Percentiles rank a stretch among this genome's conserved stretches.
phyloP scores from a whole-genome alignment of 2,888 invertebrate genomes.

The Chrysodeixis includens region DNA sequence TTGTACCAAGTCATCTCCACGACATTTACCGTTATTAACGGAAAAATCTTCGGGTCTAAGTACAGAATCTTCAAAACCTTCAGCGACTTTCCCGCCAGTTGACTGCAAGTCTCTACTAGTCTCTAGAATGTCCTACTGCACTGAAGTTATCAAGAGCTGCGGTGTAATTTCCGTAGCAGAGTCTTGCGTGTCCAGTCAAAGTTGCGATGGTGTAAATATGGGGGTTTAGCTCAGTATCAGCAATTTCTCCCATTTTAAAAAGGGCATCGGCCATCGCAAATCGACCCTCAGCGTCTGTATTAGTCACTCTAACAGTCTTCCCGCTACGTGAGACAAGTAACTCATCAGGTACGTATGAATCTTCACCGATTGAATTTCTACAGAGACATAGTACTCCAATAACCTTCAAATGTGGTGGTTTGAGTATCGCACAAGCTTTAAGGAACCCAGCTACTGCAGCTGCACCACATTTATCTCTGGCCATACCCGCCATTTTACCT shows the following conservation, averaged over 20 bases:
- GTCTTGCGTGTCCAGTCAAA: constrained; percentile 93
- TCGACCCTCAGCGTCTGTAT: constrained; percentile 97
- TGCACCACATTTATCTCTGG: constrained; percentile 96
- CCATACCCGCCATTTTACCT: constrained; percentile 95
- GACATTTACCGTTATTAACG: constrained; percentile 91
- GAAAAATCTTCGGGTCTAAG: constrained; percentile 92
- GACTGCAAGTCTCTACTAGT: constrained; percentile 90
- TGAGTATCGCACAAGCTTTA: constrained; percentile 91
- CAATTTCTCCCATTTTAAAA: constrained; percentile 80
- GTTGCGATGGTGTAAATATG: constrained; percentile 96
- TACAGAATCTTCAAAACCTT: constrained; percentile 94
- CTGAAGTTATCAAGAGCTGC: constrained; percentile 93
- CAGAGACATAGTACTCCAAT: constrained; percentile 94
- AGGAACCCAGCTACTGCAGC: constrained; percentile 97
- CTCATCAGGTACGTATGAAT: constrained; percentile 96
- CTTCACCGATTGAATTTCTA: constrained; percentile 95
- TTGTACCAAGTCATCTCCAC: constrained; percentile 94
- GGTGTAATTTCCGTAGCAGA: constrained; percentile 91
- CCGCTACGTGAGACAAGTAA: constrained; percentile 94
- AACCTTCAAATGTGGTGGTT: constrained; percentile 93
- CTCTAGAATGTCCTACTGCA: constrained; percentile 89
- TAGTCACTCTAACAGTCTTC: constrained; percentile 93
- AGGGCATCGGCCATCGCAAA: constrained; percentile 96
- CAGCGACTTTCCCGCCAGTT: constrained; percentile 91
- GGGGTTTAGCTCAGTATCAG: constrained; percentile 92